These are phyloP conservation scores for Tetropium fuscum DNA, from an alignment of 2,888 invertebrate species.

Conservation along the genomic window DNA sequence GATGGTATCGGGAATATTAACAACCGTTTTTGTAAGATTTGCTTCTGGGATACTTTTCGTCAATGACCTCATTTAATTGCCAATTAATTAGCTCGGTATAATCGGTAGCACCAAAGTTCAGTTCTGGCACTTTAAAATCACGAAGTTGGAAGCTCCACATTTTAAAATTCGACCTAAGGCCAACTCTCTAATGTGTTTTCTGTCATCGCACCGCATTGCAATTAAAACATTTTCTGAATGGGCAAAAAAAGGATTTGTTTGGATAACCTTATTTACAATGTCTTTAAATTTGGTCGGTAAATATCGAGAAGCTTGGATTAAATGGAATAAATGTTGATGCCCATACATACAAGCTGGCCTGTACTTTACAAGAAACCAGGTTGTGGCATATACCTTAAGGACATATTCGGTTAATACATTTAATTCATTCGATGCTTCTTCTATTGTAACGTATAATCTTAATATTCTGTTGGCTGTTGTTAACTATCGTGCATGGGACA, in stretches of 20 bases:
- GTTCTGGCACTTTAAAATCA: no score
- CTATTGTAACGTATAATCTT: slow-evolving; percentile 10
- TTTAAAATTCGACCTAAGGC: not conserved
- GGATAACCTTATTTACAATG: not conserved
- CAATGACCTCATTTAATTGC: no score
- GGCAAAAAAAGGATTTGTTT: not conserved
- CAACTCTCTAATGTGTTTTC: not conserved
- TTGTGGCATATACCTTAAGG: slow-evolving; percentile 11
- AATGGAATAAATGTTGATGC: slow-evolving; percentile 11
- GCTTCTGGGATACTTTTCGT: not conserved
- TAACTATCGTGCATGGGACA: slow-evolving; percentile 15
- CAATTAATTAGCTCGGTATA: no score
- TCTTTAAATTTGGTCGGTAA: not conserved
- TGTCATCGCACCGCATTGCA: no score
- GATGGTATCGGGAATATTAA: not conserved
- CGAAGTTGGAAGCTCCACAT: not conserved
- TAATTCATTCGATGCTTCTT: slow-evolving; percentile 4
- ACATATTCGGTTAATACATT: slow-evolving; percentile 21
- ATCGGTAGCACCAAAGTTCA: no score
- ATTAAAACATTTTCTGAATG: slow-evolving; percentile 1
- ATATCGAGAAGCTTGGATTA: slow-evolving; percentile 13
- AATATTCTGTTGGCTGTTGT: slow-evolving; percentile 8
- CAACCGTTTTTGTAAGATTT: not conserved
- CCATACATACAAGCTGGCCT: slow-evolving; percentile 13
- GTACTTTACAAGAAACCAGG: not conserved